These are phyloP conservation scores for Peromyscus aztecus DNA, from an alignment of 2,797 vertebrate species.

Conservation along the genomic window DNA sequence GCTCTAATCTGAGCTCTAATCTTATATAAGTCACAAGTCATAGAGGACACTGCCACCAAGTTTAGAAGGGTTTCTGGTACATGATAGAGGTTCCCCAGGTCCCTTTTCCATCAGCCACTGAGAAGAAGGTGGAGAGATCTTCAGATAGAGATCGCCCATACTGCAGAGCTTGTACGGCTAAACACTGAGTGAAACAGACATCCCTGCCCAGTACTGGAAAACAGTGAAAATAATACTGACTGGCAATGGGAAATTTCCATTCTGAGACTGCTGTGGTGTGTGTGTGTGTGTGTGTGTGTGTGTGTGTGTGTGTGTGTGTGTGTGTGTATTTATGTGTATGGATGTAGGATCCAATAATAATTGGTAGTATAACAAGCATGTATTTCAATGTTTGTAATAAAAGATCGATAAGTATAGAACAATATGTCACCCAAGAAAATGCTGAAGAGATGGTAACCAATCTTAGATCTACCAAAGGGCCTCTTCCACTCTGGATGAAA, in stretches of 20 bases:
- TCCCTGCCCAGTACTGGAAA: background rate
- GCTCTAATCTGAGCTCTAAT: background rate
- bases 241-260: background rate
- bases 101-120: background rate
- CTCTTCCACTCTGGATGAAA: background rate
- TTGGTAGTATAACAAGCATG: background rate
- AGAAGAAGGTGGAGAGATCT: background rate
- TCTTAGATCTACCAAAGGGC: background rate
- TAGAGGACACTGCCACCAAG: background rate
- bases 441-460: background rate
- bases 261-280: background rate
- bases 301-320: no score
- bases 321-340: no score
- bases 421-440: conserved; percentile 17
- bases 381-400: conserved; percentile 12
- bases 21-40: background rate
- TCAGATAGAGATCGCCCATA: background rate
- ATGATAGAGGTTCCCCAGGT: background rate
- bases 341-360: background rate
- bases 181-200: background rate
- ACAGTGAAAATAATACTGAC: background rate
- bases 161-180: background rate
- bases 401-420: background rate
- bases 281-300: no score
- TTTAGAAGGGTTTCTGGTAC: background rate